Evolutionary conservation across 2,113 vertebrate genomes (phyloP).

Genomic region (Dipodomys stephensi): DNA sequence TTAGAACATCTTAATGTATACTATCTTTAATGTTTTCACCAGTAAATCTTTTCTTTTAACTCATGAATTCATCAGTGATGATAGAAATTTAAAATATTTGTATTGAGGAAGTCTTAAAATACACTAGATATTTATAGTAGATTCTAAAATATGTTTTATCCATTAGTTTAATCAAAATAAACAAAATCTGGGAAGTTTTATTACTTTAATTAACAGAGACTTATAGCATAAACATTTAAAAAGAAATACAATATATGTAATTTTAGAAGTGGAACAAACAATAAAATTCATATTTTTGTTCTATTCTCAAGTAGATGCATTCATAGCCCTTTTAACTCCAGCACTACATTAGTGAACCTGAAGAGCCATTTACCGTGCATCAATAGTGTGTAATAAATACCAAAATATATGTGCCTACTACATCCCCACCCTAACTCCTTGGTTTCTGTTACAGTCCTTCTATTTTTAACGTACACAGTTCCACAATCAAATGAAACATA

Average conservation of each 20-base stretch:
- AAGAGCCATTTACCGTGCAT: neutral
- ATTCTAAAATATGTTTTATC: neutral
- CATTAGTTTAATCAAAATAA: neutral
- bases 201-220: constrained; percentile 4
- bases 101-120: neutral
- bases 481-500: neutral
- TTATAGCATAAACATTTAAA: neutral
- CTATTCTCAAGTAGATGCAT: constrained; percentile 7
- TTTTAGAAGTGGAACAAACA: constrained; percentile 39
- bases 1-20: too few relatives aligned
- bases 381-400: neutral
- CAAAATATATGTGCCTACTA: constrained; percentile 53
- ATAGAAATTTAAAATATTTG: neutral
- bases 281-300: constrained; percentile 23
- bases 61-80: neutral
- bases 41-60: too few relatives aligned
- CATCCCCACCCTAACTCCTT: constrained; percentile 17
- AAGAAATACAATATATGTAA: neutral
- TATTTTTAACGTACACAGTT: constrained; percentile 59
- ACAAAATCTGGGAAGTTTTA: neutral
- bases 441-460: constrained; percentile 41
- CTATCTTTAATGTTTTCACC: neutral
- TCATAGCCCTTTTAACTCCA: constrained; percentile 14
- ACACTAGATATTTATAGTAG: neutral
- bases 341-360: constrained; percentile 38